These are phyloP conservation scores for Trypoxylon attenuatum DNA, from an alignment of 2,888 invertebrate species.

Conservation along the genomic window DNA sequence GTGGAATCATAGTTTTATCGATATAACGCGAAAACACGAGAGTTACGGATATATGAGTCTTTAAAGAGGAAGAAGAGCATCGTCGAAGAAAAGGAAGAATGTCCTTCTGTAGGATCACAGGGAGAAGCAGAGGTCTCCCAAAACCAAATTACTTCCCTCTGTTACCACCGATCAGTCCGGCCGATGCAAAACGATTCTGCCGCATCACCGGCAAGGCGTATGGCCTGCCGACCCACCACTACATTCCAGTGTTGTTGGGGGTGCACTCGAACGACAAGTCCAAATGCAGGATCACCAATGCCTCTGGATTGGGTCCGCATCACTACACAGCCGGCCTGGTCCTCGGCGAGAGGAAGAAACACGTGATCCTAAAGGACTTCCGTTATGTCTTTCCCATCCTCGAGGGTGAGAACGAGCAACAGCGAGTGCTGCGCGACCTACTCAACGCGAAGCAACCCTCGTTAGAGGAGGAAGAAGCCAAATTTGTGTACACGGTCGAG, in stretches of 20 bases:
- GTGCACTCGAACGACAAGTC: constrained; percentile 73
- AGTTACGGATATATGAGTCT: background rate
- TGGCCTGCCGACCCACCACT: constrained; percentile 84
- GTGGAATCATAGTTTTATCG: no score
- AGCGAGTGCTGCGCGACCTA: constrained; percentile 79
- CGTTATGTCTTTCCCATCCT: constrained; percentile 85
- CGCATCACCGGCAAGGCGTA: constrained; percentile 87
- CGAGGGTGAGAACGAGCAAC: constrained; percentile 82
- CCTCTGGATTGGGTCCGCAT: constrained; percentile 79
- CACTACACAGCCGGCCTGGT: constrained; percentile 78
- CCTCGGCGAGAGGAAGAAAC: constrained; percentile 81
- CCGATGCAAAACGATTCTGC: constrained; percentile 87
- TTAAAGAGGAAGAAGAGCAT: background rate
- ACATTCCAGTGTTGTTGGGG: constrained; percentile 84
- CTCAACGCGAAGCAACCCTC: constrained; percentile 77
- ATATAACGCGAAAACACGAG: background rate
- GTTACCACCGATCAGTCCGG: constrained; percentile 86
- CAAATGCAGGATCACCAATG: constrained; percentile 81
- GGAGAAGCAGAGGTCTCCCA: constrained; percentile 86
- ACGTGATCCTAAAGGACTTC: constrained; percentile 82
- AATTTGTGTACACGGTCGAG: constrained; percentile 85
- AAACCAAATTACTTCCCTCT: constrained; percentile 89
- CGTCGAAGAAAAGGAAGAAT: constrained; percentile 67
- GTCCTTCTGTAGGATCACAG: constrained; percentile 89
- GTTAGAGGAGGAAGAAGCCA: constrained; percentile 77